Percentiles rank a stretch among this genome's conserved stretches.
phyloP scores from a whole-genome alignment of 2,888 invertebrate species.

The Eupithecia vulgata region DNA sequence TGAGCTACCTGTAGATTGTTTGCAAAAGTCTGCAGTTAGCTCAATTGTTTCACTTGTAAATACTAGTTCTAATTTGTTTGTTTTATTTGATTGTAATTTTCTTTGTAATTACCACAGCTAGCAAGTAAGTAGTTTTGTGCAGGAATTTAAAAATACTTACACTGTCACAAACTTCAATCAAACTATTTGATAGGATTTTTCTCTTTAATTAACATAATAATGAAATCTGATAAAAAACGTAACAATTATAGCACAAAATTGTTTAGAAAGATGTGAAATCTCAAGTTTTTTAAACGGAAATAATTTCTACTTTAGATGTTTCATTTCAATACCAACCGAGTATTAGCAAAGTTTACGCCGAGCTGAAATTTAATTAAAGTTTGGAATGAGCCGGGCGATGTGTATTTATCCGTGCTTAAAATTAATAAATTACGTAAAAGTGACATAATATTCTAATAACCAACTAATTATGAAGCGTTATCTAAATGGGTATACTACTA shows the following conservation, averaged over 20 bases:
- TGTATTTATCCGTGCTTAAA: constrained; percentile 50
- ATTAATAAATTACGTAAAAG: constrained; percentile 28
- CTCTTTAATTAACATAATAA: too few species aligned
- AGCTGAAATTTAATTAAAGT: constrained; percentile 77
- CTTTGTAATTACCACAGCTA: background rate
- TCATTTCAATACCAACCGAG: constrained; percentile 1
- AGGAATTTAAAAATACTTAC: background rate
- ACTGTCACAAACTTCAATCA: too few species aligned
- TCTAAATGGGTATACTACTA: too few species aligned
- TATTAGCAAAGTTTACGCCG: constrained; percentile 60
- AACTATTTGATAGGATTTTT: too few species aligned
- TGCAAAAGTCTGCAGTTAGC: too few species aligned
- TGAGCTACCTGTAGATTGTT: too few species aligned
- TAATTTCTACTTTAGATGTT: constrained; percentile 17
- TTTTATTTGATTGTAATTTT: too few species aligned
- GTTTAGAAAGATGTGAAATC: background rate
- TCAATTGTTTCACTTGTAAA: too few species aligned
- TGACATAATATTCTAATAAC: constrained; percentile 16
- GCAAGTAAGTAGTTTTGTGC: background rate
- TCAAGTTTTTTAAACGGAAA: background rate
- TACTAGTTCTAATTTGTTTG: too few species aligned
- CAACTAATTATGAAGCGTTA: constrained; percentile 1
- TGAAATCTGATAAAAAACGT: too few species aligned
- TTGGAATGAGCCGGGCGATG: constrained; percentile 69
- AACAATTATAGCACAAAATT: background rate